Evolutionary conservation across 2,113 vertebrate species (phyloP).

Genomic region (Lampris incognitus): DNA sequence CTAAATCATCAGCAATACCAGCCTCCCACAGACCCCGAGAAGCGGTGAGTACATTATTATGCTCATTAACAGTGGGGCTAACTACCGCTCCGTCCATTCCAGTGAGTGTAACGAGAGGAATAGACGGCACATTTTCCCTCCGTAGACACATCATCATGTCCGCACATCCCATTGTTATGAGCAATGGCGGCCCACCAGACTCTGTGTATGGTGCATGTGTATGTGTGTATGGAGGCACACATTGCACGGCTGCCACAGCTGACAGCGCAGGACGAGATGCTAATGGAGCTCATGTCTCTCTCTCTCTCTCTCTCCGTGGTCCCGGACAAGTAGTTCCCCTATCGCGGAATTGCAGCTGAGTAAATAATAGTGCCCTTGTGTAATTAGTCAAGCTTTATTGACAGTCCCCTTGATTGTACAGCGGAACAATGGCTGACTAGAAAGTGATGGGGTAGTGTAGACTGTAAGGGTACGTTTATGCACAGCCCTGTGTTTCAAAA

Average conservation of each 20-base stretch:
- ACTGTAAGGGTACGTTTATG: neutral
- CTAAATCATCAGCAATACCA: neutral
- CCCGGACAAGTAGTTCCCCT: neutral
- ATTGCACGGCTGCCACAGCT: neutral
- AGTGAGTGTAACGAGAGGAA: constrained; percentile 48
- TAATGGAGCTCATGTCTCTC: neutral
- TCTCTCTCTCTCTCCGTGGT: neutral
- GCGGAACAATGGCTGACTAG: constrained; percentile 1
- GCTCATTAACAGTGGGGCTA: constrained; percentile 39
- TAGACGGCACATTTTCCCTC: constrained; percentile 19
- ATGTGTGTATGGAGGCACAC: no score
- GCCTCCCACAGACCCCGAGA: neutral
- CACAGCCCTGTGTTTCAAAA: neutral
- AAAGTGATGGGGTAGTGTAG: neutral
- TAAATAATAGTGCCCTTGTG: neutral
- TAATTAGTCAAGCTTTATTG: constrained; percentile 1
- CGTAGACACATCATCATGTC: neutral
- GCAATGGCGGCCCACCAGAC: neutral
- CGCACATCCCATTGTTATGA: constrained; percentile 1
- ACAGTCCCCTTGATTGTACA: neutral
- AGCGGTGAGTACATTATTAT: constrained; percentile 6
- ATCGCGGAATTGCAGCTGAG: neutral
- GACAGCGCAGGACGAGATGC: neutral
- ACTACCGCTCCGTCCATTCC: constrained; percentile 56
- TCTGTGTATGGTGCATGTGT: neutral